Evolutionary conservation across 2,797 vertebrate genomes (phyloP).

Genomic region (Sebastiscus tertius): DNA sequence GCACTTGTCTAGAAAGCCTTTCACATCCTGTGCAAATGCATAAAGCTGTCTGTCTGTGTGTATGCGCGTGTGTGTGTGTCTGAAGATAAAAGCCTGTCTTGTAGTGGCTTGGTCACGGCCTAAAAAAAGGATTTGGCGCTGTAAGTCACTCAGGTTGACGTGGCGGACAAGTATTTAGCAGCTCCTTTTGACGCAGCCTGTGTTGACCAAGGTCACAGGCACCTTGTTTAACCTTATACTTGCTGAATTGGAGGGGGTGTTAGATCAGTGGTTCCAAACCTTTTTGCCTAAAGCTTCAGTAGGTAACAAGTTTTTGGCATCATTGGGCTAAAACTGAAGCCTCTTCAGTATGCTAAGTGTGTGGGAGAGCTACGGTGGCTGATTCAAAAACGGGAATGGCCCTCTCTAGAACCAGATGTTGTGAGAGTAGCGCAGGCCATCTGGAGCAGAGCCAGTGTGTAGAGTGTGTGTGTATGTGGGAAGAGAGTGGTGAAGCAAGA

Average conservation of each 20-base stretch:
- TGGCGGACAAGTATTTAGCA: constrained; percentile 67
- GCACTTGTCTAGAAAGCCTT: constrained; percentile 75
- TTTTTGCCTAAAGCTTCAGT: neutral
- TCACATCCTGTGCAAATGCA: constrained; percentile 71
- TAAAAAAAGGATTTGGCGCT: constrained; percentile 75
- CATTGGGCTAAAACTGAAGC: neutral
- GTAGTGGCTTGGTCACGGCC: constrained; percentile 54
- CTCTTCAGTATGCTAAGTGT: no score
- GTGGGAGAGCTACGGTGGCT: no score
- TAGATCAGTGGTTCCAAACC: neutral
- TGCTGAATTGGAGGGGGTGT: neutral
- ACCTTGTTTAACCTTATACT: neutral
- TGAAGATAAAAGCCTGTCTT: constrained; percentile 74
- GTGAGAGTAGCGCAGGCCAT: no score
- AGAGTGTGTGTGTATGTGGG: no score
- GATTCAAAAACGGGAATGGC: fast-evolving
- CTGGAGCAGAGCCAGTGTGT: no score
- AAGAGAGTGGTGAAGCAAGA: no score
- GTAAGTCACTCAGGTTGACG: constrained; percentile 67
- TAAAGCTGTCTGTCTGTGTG: constrained; percentile 63
- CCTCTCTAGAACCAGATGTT: no score
- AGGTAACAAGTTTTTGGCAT: neutral
- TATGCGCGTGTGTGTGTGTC: constrained; percentile 24
- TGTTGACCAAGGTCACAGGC: constrained; percentile 41
- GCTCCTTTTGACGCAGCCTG: constrained; percentile 23